Base-by-base conservation (phyloP, 2,888 invertebrate genomes). In the Anoncus sp. region DNA sequence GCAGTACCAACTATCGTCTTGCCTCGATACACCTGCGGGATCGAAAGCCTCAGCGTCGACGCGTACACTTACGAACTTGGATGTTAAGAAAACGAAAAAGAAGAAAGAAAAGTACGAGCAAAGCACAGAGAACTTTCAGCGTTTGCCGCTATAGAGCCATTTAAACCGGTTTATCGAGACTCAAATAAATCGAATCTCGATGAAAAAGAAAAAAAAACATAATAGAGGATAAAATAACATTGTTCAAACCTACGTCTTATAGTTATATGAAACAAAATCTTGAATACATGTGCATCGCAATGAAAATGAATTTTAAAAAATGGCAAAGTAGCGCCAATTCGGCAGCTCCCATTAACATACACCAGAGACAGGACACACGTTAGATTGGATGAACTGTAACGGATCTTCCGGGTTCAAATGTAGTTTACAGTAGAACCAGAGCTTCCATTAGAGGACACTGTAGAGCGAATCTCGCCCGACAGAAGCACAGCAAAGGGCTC, bases 1-100 rank as follows among this genome's bases (percentile, higher is more conserved):
- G 59, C n/a, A 60, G 59, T 27, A 38, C 49, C 59, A 27, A 40
- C 38, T 40, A 47, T 35, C 40, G 38, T 70, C 55, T 35, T 63
- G 69, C 43, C 55, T 57, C 62, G 69, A 74, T 81, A 71, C 79
- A 79, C 77, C 81, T 79, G 71, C 59, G 35, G 59, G 66, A 76
- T 77, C 75, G 75, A 71, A 74, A 69, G 27, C 57, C 60, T 55
- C 49, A 27, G 16, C 31, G 24, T 38, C 38, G 12, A 22, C 40
- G 18, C 18, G 40, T 53, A 20, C 66, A 51, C 75, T n/a, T n/a
- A 24, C 51, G 22, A 74, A 66, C 40, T 43, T 57, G 47, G 18
- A 38, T 18, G 18, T 16, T n/a, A 16, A 38, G 18, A 35, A 53
- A 1, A 51, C 12, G 20, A 55, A 38, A 63, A 51, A 49, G 22